Conservation (phyloP, 2,113 vertebrate genomes). For the Columba livia region DNA sequence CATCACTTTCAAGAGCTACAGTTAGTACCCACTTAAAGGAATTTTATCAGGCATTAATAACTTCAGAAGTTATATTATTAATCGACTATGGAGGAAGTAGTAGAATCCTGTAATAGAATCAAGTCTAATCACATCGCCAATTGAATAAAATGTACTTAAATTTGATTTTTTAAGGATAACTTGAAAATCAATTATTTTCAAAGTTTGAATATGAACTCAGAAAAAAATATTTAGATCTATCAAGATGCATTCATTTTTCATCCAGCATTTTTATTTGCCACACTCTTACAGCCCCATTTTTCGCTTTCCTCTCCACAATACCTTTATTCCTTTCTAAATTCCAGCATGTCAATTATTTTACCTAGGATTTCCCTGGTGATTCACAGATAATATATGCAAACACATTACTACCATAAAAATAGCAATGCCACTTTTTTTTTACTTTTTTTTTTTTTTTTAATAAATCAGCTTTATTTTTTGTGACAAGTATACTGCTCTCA, state of each 20-base stretch:
- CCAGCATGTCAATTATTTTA: not conserved
- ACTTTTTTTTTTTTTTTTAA: not conserved
- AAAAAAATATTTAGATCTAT: not conserved
- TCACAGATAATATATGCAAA: conserved; percentile 12
- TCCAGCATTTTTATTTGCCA: not conserved
- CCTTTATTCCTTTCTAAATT: conserved; percentile 19
- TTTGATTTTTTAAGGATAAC: not conserved
- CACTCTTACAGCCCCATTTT: not conserved
- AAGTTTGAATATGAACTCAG: not conserved
- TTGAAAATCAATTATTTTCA: not conserved
- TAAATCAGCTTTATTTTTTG: not conserved
- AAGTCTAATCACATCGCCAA: not conserved
- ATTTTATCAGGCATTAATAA: not conserved
- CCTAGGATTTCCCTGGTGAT: conserved; percentile 4
- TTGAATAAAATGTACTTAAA: not conserved
- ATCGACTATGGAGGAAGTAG: not conserved
- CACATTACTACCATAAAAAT: conserved; percentile 4
- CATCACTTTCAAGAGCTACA: not conserved
- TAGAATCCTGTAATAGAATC: not conserved
- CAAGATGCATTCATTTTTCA: not conserved
- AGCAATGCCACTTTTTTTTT: not conserved
- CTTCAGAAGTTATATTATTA: not conserved
- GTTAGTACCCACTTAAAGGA: not conserved
- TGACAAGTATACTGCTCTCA: not conserved
- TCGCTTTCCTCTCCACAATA: not conserved